Percentiles rank a stretch among this genome's conserved stretches.
phyloP scores from a whole-genome alignment of 1,140 invertebrate genomes.

The Zaprionus tsacasi region DNA sequence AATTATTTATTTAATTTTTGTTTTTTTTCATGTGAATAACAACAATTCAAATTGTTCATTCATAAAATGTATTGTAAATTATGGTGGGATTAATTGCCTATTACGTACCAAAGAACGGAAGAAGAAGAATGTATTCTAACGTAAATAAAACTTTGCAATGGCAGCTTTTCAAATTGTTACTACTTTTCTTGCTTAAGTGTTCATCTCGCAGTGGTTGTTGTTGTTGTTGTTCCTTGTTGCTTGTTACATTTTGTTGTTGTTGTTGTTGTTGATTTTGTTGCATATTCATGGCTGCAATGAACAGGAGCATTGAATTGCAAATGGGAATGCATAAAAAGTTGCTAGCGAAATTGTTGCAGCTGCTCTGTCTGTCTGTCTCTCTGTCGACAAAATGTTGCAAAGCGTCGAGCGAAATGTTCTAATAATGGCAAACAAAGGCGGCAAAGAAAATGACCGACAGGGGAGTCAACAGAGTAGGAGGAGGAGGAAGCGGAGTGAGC shows the following conservation, averaged over 20 bases:
- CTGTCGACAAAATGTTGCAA: constrained; percentile 32
- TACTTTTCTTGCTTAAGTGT: constrained; percentile 16
- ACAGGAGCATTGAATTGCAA: constrained; percentile 53
- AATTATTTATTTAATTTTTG: neutral
- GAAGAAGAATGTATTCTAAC: constrained; percentile 23
- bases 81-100: constrained; percentile 83
- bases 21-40: constrained; percentile 37
- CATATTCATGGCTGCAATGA: constrained; percentile 52
- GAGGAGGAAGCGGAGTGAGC: neutral
- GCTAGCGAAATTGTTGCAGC: constrained; percentile 32
- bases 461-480: neutral
- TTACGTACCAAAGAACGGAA: constrained; percentile 60
- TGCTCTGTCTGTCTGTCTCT: constrained; percentile 6
- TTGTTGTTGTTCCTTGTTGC: constrained; percentile 2
- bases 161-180: constrained; percentile 38
- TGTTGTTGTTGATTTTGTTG: constrained; percentile 28
- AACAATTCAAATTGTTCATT: constrained; percentile 60
- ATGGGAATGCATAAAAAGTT: constrained; percentile 52
- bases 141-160: constrained; percentile 30
- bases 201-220: constrained; percentile 6
- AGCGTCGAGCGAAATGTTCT: constrained; percentile 51
- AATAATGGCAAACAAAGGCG: constrained; percentile 58
- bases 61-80: constrained; percentile 82
- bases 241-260: neutral
- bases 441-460: constrained; percentile 30